Evolutionary conservation across 2,113 vertebrate species (phyloP), one percentile per base, ranked within the genome.

Genomic region (Danionella cerebrum): DNA sequence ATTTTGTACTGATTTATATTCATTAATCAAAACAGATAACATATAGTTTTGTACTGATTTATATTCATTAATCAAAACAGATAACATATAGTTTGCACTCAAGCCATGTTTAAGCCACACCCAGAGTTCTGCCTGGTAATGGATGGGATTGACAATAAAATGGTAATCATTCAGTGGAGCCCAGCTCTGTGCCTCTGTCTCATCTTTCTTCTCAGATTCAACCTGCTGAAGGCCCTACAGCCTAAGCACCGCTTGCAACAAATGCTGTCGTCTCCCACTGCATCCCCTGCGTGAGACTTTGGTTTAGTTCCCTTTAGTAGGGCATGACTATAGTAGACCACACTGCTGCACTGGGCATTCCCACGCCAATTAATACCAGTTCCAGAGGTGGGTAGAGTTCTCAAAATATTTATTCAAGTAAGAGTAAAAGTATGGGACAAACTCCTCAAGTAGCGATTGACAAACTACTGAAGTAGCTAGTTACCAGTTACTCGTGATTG

Each of bases 201-300:
- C 70, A 72, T 83, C 69, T 65, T 51, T 74, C 57, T 82, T 71
- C 79, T 82, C 84, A 90, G 89, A 89, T 89, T 89, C 86, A 88
- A 89, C 85, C 84, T 88, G 53, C 82, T 90, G 82, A 88, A 85
- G 83, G 84, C 22, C 62, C 81, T 89, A 79, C 87, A 89, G 82
- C 84, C 87, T 78, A 89, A 89, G 82, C 86, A 78, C 16, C 86
- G 79, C 69, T 81, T 86, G 78, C 85, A 88, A 79, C 87, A 87
- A 80, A 86, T 87, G 69, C 70, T 84, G 78, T 66, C 82, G 6
- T 83, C 85, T 78, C 74, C 73, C 18, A 47, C 80, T 8, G 58
- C 74, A 22, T 68, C 81, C 13, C 80, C 86, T 52, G 82, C 79
- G 88, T 90, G 87, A 89, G 87, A 78, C 74, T 79, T 63, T 67